Evolutionary conservation across 2,797 vertebrate species (phyloP).

Genomic region (Mallotus villosus): DNA sequence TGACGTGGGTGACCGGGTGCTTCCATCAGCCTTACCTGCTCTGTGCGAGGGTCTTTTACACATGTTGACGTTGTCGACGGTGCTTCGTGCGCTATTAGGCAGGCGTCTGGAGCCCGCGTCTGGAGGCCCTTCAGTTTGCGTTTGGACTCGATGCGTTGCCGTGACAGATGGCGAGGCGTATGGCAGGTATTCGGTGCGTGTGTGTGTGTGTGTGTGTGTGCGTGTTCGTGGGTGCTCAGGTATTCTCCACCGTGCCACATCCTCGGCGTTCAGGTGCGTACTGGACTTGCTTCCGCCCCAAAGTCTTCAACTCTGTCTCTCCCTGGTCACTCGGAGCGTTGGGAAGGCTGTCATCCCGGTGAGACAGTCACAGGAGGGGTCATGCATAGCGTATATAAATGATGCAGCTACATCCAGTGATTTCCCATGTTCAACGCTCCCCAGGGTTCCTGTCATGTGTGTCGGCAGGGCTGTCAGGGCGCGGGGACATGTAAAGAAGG

Average conservation of each 20-base stretch:
- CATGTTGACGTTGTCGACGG: conserved; percentile 29
- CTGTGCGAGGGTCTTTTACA: neutral
- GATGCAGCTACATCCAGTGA: neutral
- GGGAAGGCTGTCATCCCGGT: neutral
- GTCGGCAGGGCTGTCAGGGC: neutral
- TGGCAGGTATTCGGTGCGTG: conserved; percentile 30
- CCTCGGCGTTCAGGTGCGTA: neutral
- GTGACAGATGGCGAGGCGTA: conserved; percentile 58
- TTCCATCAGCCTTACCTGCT: neutral
- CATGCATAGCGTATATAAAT: neutral
- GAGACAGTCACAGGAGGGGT: neutral
- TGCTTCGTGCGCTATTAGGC: conserved; percentile 25
- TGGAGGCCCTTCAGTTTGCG: conserved; percentile 50
- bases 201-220: conserved; percentile 24
- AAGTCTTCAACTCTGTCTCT: neutral
- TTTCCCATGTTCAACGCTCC: neutral
- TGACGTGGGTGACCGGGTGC: neutral
- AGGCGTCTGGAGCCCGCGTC: conserved; percentile 67
- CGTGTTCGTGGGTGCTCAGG: neutral
- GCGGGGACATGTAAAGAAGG: conserved; percentile 3
- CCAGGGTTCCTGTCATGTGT: neutral
- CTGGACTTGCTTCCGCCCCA: conserved; percentile 7
- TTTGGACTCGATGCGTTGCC: conserved; percentile 27
- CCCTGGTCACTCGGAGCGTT: neutral
- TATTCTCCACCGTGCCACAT: neutral